Evolutionary conservation across 2,888 invertebrate species (phyloP).

Genomic region (Allygus modestus): DNA sequence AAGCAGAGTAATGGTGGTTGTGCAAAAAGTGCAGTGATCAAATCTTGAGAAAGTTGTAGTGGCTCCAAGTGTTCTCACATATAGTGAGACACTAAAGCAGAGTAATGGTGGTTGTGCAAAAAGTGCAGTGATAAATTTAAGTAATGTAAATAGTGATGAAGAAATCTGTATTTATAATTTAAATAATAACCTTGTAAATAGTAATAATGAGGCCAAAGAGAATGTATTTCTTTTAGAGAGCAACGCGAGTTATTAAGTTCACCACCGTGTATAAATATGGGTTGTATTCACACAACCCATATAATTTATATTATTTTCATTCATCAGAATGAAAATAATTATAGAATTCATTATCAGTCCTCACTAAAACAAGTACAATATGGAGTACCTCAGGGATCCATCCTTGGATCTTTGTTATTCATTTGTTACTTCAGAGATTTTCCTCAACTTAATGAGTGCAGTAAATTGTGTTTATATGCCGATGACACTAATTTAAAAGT

Average conservation of each 20-base stretch:
- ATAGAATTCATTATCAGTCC: too few species aligned
- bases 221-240: background rate
- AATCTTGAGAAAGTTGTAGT: background rate
- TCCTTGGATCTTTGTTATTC: too few species aligned
- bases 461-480: too few species aligned
- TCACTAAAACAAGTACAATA: too few species aligned
- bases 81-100: conserved; percentile 20
- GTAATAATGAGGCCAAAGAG: background rate
- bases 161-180: background rate
- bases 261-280: background rate
- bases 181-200: background rate
- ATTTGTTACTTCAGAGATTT: too few species aligned
- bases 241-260: background rate
- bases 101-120: background rate
- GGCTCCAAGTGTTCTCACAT: background rate
- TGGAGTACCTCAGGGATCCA: too few species aligned
- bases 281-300: background rate
- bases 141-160: background rate
- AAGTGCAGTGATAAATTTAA: background rate
- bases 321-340: too few species aligned
- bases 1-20: too few species aligned
- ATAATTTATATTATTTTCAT: too few species aligned
- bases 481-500: too few species aligned
- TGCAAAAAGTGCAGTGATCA: too few species aligned
- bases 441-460: too few species aligned